Base-by-base conservation (phyloP, 2,113 vertebrate genomes). In the Rhagologus leucostigma region DNA sequence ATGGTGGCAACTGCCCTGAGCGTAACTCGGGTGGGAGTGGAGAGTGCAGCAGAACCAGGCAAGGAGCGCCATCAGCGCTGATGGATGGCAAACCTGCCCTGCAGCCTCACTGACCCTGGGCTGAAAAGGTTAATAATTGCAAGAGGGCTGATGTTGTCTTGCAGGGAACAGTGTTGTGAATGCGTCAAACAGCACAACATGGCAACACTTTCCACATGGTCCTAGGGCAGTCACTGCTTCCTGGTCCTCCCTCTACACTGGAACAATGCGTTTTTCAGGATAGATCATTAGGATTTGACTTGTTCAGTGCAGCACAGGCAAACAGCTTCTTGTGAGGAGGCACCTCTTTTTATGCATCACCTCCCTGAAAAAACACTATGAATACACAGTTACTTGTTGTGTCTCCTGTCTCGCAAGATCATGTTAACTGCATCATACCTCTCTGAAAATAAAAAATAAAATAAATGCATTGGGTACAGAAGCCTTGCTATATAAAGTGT, bases 1-100 rank as follows among this genome's bases (percentile, higher is more conserved):
- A 42, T 50, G 37, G 32, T 52, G 50, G 44, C 80, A 87, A 26
- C 37, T 57, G 27, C 18, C 16, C 65, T 26, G 19, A 68, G 15
- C 0, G 0, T 19, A 67, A 22, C 41, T 75, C 32, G n/a, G 0
- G 9, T 7, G 21, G 11, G 56, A 10, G 10, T 22, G 1, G 14
- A 16, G 12, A 15, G 27, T 5, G 27, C 53, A 13, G 4, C 15
- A 70, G 65, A 64, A 10, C 32, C 41, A 71, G 52, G 30, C 7
- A 57, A 32, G 29, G 55, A 62, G 22, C 0, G 0, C 27, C 42
- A 27, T 16, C 39, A 68, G 27, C n/a, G 53, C 16, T 0, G 0
- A 35, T 2, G 22, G 42, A 29, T 24, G n/a, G 41, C 49, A 65
- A 56, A 77, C 20, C 20, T 3, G 0, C 33, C 37, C 49, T n/a